Base-by-base conservation (phyloP, 2,797 vertebrate species). In the Acomys russatus region DNA sequence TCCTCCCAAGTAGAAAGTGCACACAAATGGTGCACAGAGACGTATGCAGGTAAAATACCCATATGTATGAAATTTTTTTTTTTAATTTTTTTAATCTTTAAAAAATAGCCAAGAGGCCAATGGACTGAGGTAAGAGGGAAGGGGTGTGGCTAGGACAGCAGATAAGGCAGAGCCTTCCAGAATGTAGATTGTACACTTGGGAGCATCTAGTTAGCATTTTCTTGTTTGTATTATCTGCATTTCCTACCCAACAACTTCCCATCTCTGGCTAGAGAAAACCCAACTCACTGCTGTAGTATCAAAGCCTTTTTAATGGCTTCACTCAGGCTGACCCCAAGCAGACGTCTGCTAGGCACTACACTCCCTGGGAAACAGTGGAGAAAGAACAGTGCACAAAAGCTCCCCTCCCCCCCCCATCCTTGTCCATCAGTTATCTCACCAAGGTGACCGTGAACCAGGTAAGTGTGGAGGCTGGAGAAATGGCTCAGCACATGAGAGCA, bases 141-240 rank as follows among this genome's bases (percentile, higher is more conserved):
- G 20, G 17, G 15, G 9, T 3, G 2, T n/a, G 6, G 6, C 17
- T n/a, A 44, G 20, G 61, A 30, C 4, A 23, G 25, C 59, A 44
- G 63, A n/a, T 12, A 17, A 4, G 3, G 3, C 0, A 11, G 38
- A 7, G 49, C 51, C 51, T 73, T 12, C 0, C 0, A 3, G 61
- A 61, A 59, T 64, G 49, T 56, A 74, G 8, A 33, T n/a, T 0
- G 0, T 30, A 68, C 38, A 44, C 23, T 20, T 22, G 4, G 20
- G 82, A 70, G 63, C 25, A 25, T 51, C 79, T 20, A n/a, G 44
- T 66, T 56, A 59, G 35, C 64, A 20, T 30, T 28, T 70, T 71
- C 91, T 92, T 79, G 61, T 15, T n/a, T 70, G 51, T 28, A 59
- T 74, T 94, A 64, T 66, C 86, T 95, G 35, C 73, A 93, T 90